Conservation (phyloP, 2,113 vertebrate genomes). For the Oreochromis spilurus region DNA sequence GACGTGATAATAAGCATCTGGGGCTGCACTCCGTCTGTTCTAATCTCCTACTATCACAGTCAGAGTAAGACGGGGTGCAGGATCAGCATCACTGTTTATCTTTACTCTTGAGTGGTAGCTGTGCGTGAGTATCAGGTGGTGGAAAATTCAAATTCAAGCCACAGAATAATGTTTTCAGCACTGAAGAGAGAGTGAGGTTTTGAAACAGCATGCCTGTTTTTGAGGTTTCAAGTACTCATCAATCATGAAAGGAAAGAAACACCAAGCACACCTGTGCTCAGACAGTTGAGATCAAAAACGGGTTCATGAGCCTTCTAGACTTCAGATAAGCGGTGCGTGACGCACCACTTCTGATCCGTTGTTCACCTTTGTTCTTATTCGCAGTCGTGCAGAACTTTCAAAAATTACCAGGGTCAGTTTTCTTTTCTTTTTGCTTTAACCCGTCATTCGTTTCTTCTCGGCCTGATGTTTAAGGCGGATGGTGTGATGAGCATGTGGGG, state of each 20-base stretch:
- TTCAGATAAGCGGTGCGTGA: neutral
- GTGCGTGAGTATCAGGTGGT: neutral
- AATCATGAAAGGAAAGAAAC: neutral
- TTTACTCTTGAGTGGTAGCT: neutral
- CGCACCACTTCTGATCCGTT: neutral
- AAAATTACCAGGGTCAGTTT: neutral
- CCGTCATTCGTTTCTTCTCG: neutral
- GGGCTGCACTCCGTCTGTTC: neutral
- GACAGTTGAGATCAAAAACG: neutral
- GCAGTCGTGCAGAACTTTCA: neutral
- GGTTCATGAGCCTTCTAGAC: neutral
- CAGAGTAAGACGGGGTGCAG: neutral
- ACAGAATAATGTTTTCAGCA: neutral
- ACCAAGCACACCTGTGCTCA: neutral
- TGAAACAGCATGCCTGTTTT: rapidly evolving
- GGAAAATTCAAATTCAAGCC: neutral
- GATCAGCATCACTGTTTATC: neutral
- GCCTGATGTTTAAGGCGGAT: neutral
- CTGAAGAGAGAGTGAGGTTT: rapidly evolving
- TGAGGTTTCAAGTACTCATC: rapidly evolving
- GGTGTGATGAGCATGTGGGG: neutral
- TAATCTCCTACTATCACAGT: rapidly evolving
- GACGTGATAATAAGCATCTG: neutral
- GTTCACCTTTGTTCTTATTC: neutral
- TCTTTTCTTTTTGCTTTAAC: neutral